Conservation (phyloP, 2,113 vertebrate species). For the Lanius collurio region DNA sequence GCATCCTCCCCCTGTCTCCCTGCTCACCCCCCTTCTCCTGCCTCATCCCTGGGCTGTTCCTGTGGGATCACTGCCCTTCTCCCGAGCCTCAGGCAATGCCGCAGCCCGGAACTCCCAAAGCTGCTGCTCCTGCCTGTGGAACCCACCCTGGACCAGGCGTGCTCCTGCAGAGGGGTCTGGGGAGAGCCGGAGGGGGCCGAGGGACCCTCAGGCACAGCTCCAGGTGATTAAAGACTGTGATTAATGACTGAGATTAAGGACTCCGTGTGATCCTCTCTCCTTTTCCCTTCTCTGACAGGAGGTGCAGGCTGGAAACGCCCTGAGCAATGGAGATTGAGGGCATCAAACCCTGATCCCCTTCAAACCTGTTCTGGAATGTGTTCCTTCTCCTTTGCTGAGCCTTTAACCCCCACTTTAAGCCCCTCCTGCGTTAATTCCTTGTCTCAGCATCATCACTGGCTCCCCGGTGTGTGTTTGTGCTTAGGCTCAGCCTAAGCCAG, state of each 20-base stretch:
- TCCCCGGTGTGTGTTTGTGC: background rate
- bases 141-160: too few species aligned
- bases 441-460: background rate
- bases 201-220: background rate
- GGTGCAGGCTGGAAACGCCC: background rate
- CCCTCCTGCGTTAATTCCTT: background rate
- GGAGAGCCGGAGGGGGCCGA: rapidly evolving
- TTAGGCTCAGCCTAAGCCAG: background rate
- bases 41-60: background rate
- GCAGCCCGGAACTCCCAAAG: background rate
- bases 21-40: background rate
- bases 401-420: background rate
- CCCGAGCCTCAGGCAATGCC: background rate
- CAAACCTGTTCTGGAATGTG: background rate
- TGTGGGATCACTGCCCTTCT: too few species aligned
- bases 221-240: background rate
- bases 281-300: background rate
- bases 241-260: background rate
- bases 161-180: background rate
- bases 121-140: background rate
- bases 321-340: background rate
- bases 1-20: too few species aligned
- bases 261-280: background rate
- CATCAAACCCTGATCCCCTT: background rate
- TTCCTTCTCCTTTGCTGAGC: background rate